Evolutionary conservation across 2,888 invertebrate species (phyloP), one percentile per base, ranked within the genome.

Genomic region (Coenonympha glycerion): DNA sequence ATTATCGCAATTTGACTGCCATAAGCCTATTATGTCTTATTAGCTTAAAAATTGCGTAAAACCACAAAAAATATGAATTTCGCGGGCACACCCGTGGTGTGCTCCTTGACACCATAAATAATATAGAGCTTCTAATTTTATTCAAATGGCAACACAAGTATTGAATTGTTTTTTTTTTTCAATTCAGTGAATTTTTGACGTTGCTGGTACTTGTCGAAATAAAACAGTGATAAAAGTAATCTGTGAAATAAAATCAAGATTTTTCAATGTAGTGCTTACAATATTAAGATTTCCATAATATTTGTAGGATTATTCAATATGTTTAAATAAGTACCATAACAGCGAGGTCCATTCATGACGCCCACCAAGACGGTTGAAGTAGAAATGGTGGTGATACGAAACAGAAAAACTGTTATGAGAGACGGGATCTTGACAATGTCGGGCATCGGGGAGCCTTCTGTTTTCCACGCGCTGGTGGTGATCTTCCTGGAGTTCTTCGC

Each of bases 401-500:
- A 93, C 82, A 91, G 95, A 86, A 94, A 94, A 89, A 91, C 93
- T 79, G 93, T 94, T 79, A 91, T 92, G 85, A 95, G 94, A 90
- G 94, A 95, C 90, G 94, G 93, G 77, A 93, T 95, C 73, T 93
- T 95, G 87, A 94, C 94, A 86, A 93, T 93, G 91, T 89, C 89
- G 67, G 96, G 96, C 64, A 93, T 97, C 75, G 97, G 97, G 61
- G 94, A 95, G 80, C 97, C 99, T 59, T 97, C 96, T 76, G 94
- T 99, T 58, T 97, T 97, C 87, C 99, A 99, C 92, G 99, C 99
- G 57, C 89, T 99, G 79, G 94, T 99, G 76, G 97, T 99, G 72
- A 99, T 99, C 87, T 99, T 99, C 89, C 89, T 99, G 85, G 99
- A 99, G 89, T 99, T 99, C 88, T 99, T 99, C 88, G 97, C 99